Conservation (phyloP, 2,888 invertebrate genomes). For the Smittia sp. region DNA sequence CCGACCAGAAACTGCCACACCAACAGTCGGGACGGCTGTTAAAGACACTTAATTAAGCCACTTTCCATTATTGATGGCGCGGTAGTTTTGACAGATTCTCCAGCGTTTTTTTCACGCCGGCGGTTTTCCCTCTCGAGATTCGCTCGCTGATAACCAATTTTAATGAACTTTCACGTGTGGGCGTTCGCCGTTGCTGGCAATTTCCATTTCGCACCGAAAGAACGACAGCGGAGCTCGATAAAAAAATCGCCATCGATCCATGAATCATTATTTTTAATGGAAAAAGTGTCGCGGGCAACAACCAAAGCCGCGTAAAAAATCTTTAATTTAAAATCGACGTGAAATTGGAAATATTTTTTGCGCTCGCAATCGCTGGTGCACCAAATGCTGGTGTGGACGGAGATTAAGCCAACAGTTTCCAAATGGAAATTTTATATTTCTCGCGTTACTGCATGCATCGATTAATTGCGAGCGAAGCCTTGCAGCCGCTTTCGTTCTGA, state of each 20-base stretch:
- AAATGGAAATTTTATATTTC: conserved; percentile 11
- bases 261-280: conserved; percentile 39
- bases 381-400: conserved; percentile 19
- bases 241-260: conserved; percentile 16
- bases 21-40: background rate
- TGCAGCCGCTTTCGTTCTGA: background rate
- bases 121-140: conserved; percentile 29
- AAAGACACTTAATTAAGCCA: conserved; percentile 42
- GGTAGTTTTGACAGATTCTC: background rate
- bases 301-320: conserved; percentile 15
- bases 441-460: conserved; percentile 20
- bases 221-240: background rate
- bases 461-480: conserved; percentile 10
- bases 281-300: conserved; percentile 25
- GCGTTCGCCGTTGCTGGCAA: background rate
- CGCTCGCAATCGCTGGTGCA: conserved; percentile 3
- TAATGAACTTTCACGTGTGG: conserved; percentile 33
- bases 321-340: conserved; percentile 28
- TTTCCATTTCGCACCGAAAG: conserved; percentile 23
- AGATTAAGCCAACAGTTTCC: conserved; percentile 18
- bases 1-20: background rate
- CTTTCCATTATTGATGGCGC: conserved; percentile 40
- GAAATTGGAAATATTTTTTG: conserved; percentile 19
- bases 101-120: conserved; percentile 13
- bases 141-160: conserved; percentile 29